Evolutionary conservation across 2,113 vertebrate genomes (phyloP), one percentile per base, ranked within the genome.

Genomic region (Cavia aperea): DNA sequence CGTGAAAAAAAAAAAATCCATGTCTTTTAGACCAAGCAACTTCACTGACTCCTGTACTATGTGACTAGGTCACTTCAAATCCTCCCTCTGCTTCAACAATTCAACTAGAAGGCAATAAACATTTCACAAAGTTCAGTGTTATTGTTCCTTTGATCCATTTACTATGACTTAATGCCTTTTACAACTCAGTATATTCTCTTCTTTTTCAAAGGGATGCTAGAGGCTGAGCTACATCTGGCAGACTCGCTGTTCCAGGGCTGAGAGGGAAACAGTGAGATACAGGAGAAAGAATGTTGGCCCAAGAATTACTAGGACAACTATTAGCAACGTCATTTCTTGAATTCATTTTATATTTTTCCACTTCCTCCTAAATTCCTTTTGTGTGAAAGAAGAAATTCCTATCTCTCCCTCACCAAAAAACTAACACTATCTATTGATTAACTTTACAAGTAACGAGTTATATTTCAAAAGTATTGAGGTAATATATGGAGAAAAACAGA

Each of bases 201-300:
- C 31, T n/a, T 58, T 66, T 65, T 93, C 33, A n/a, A 66, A 79
- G 81, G 46, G 78, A 85, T 78, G 23, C 73, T 46, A 46, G 29
- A 90, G 58, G 75, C 81, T 4, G 29, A 81, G 86, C 16, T 81
- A 23, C 56, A 16, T 49, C 51, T 83, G 94, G 94, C 85, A 78
- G 66, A 56, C 75, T 46, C 24, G 0, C 56, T 16, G 58, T 81
- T 63, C 90, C 94, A 70, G 4, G 39, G 46, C 66, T 68, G 0
- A 89, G 60, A 51, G 68, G 85, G 58, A 78, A 78, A 81, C 16
- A 26, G 46, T 88, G 83, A 88, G 88, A 85, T 63, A 16, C 54
- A 26, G 68, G 39, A 84, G 78, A 90, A 79, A 82, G 90, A 93
- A 65, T 89, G 19, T 58, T 93, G 78, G 83, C 77, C 39, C 39